Conservation (phyloP, 64 coral and sea anemone genomes). For the Stichodactyla mertensii region DNA sequence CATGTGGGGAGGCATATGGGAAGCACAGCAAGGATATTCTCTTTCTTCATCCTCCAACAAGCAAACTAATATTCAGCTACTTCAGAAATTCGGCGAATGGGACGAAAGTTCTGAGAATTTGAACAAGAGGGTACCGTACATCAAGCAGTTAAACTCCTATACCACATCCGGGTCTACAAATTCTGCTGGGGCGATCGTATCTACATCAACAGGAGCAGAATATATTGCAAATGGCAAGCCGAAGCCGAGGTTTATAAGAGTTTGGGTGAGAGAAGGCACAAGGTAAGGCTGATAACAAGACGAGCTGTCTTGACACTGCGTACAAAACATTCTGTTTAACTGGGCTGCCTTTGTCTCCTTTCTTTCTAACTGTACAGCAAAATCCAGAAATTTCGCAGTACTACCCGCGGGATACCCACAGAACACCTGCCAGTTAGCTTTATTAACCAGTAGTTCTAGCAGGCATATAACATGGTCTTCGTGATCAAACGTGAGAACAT, state of each 20-base stretch:
- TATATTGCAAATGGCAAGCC: constrained; percentile 22
- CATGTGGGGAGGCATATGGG: constrained; percentile 54
- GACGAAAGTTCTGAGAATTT: constrained; percentile 21
- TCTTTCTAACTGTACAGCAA: no score
- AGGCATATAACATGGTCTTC: no score
- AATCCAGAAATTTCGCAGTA: no score
- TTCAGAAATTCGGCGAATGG: constrained; percentile 43
- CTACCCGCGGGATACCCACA: no score
- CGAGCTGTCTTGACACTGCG: no score
- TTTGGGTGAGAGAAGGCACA: constrained; percentile 42
- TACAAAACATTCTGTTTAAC: no score
- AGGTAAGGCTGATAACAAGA: constrained; percentile 2
- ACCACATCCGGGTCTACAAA: constrained; percentile 1
- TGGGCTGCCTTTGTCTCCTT: no score
- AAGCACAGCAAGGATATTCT: constrained; percentile 17
- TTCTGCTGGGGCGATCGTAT: constrained; percentile 12
- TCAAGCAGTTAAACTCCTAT: not conserved
- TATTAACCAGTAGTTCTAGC: no score
- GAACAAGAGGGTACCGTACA: constrained; percentile 38
- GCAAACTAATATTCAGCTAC: constrained; percentile 40
- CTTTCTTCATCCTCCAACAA: constrained; percentile 26
- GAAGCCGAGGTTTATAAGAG: constrained; percentile 30
- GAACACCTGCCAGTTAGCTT: no score
- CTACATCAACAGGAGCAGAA: not conserved
- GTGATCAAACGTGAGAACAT: no score